Evolutionary conservation across 2,888 invertebrate genomes (phyloP).

Genomic region (Drosophila pseudotakahashii): DNA sequence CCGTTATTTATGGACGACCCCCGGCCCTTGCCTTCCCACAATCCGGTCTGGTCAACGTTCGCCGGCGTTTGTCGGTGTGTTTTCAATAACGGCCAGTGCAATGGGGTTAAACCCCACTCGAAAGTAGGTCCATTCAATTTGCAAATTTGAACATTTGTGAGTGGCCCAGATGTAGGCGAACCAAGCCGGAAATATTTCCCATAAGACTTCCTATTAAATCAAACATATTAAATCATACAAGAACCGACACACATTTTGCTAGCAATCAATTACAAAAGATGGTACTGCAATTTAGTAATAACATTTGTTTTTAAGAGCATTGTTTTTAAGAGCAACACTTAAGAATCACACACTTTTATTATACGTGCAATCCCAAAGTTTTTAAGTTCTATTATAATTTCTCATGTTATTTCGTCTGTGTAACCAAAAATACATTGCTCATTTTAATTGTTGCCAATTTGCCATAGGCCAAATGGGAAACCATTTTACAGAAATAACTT

Average conservation of each 20-base stretch:
- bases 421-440: neutral
- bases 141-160: conserved; percentile 20
- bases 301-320: neutral
- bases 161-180: conserved; percentile 22
- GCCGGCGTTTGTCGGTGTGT: conserved; percentile 1
- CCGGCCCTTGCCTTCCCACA: neutral
- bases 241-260: neutral
- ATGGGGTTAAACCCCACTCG: conserved; percentile 37
- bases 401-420: too few relatives aligned
- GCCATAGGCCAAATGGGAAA: conserved; percentile 8
- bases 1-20: conserved; percentile 31
- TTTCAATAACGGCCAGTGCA: conserved; percentile 33
- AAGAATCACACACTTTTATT: neutral
- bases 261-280: conserved; percentile 4
- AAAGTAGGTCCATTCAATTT: conserved; percentile 44
- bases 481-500: neutral
- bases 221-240: conserved; percentile 4
- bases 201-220: conserved; percentile 18
- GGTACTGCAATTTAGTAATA: neutral
- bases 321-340: neutral
- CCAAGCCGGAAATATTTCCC: conserved; percentile 26
- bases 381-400: too few relatives aligned
- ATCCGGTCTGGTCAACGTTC: conserved; percentile 12
- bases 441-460: neutral
- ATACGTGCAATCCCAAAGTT: neutral